These are phyloP conservation scores for Andrena flavipes DNA, from an alignment of 2,888 invertebrate genomes.

Conservation along the genomic window DNA sequence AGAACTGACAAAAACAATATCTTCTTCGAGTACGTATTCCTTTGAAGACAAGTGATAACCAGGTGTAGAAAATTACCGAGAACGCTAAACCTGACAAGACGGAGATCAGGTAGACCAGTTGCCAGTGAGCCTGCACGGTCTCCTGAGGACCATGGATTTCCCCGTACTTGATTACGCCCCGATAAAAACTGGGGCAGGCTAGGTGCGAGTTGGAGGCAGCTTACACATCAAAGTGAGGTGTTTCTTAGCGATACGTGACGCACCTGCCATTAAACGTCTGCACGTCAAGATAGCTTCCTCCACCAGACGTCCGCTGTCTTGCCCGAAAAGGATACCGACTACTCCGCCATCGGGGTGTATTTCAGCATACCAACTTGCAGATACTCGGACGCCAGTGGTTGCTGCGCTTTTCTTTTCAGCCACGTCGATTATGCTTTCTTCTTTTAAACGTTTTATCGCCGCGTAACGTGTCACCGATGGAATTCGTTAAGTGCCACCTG, in stretches of 20 bases:
- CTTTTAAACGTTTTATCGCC: slow-evolving; percentile 8
- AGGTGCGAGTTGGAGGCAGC: slow-evolving; percentile 69
- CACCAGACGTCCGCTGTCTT: slow-evolving; percentile 49
- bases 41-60: slow-evolving; percentile 60
- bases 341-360: slow-evolving; percentile 32
- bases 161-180: slow-evolving; percentile 73
- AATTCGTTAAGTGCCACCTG: slow-evolving; percentile 18
- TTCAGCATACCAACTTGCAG: slow-evolving; percentile 56
- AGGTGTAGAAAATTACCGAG: slow-evolving; percentile 64
- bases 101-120: slow-evolving; percentile 52
- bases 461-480: not conserved
- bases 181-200: slow-evolving; percentile 74
- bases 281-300: slow-evolving; percentile 51
- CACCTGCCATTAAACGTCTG: slow-evolving; percentile 71
- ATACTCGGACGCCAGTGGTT: slow-evolving; percentile 37
- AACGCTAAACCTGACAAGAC: slow-evolving; percentile 54
- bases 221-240: slow-evolving; percentile 64
- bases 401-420: slow-evolving; percentile 29
- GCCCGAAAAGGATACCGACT: slow-evolving; percentile 45
- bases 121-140: slow-evolving; percentile 44
- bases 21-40: slow-evolving; percentile 55
- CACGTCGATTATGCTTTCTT: slow-evolving; percentile 38
- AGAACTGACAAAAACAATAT: slow-evolving; percentile 38
- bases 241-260: slow-evolving; percentile 74
- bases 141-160: slow-evolving; percentile 76